A percentile compares a stretch with the other conserved stretches of the same genome.
phyloP scores from a whole-genome alignment of 2,888 invertebrate genomes.

The Agonopterix arenella region DNA sequence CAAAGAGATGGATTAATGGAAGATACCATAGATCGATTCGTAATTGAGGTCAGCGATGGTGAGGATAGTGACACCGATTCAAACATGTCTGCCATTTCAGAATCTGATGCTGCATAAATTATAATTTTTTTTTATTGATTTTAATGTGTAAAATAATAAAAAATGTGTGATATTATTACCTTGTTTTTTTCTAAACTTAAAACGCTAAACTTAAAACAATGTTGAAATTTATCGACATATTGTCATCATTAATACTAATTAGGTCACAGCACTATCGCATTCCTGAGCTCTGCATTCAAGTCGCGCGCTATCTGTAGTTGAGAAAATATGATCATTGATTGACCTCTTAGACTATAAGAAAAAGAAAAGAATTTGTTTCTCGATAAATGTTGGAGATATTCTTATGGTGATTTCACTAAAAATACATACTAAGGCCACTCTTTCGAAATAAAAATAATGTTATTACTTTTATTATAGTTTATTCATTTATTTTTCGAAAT shows the following conservation, averaged over 20 bases:
- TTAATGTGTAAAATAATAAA: background rate
- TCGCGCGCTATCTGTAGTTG: slow-evolving; percentile 1
- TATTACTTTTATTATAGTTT: too few relatives aligned
- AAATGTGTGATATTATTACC: background rate
- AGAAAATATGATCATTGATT: too few relatives aligned
- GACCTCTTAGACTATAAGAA: too few relatives aligned
- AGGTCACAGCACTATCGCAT: slow-evolving; percentile 4
- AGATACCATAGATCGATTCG: slow-evolving; percentile 3
- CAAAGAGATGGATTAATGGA: slow-evolving; percentile 12
- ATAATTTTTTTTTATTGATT: background rate
- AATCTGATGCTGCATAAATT: slow-evolving; percentile 1
- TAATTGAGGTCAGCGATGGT: slow-evolving; percentile 8
- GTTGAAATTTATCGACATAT: slow-evolving; percentile 1
- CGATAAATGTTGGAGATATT: too few relatives aligned
- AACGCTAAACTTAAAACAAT: background rate
- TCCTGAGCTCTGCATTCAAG: slow-evolving; percentile 3
- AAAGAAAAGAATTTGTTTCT: too few relatives aligned
- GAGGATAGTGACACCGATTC: slow-evolving; percentile 8
- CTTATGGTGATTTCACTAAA: too few relatives aligned
- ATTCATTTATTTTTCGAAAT: too few relatives aligned
- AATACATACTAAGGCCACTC: too few relatives aligned
- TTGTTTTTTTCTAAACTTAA: background rate
- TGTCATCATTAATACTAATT: background rate
- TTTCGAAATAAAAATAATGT: too few relatives aligned
- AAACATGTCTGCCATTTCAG: background rate